Evolutionary conservation across 2,797 vertebrate genomes (phyloP).

Genomic region (Leontopithecus rosalia): DNA sequence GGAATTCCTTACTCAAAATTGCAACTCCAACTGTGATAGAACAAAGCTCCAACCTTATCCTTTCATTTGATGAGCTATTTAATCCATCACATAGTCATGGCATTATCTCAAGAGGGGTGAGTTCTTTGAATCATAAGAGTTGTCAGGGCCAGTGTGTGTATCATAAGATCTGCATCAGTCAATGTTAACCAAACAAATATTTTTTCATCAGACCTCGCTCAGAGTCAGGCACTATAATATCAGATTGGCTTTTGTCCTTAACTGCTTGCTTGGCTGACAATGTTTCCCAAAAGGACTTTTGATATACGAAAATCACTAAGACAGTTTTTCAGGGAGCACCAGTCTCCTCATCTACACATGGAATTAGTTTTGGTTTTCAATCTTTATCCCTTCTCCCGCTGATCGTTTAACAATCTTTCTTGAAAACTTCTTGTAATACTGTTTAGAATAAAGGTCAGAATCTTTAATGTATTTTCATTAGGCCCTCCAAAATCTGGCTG

Average conservation of each 20-base stretch:
- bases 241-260: neutral
- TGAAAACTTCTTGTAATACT: neutral
- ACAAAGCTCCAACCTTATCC: accelerated
- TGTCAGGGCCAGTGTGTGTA: neutral
- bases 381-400: neutral
- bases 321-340: neutral
- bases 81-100: neutral
- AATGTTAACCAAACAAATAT: neutral
- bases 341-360: neutral
- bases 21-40: neutral
- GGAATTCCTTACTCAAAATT: neutral
- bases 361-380: neutral
- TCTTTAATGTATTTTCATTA: neutral
- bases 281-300: neutral
- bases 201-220: neutral
- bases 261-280: neutral
- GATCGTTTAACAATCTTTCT: neutral
- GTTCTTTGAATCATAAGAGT: neutral
- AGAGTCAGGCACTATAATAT: neutral
- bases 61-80: neutral
- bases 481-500: neutral
- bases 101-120: neutral
- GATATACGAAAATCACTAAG: neutral
- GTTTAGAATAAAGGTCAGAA: neutral
- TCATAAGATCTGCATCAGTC: neutral